phyloP scores from a whole-genome alignment of 1,140 invertebrate genomes.

The Sitobion miscanthi region DNA sequence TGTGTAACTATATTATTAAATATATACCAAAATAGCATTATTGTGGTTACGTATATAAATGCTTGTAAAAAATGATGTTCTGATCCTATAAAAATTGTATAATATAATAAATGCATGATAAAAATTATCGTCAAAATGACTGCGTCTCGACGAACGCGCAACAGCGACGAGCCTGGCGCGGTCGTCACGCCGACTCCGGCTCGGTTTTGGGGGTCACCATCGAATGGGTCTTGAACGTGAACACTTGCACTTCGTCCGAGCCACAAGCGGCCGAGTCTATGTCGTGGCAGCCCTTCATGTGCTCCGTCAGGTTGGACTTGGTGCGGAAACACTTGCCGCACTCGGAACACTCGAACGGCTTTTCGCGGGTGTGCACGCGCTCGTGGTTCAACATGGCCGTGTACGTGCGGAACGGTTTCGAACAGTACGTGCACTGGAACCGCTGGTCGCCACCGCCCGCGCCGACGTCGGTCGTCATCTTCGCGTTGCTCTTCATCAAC shows the following conservation, averaged over 20 bases:
- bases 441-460: constrained; percentile 71
- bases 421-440: constrained; percentile 86
- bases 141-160: not conserved
- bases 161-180: not conserved
- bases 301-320: constrained; percentile 63
- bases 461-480: not conserved
- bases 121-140: not conserved
- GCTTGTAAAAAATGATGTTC: not conserved
- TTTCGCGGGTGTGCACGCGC: constrained; percentile 94
- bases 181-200: not conserved
- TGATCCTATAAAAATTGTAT: not conserved
- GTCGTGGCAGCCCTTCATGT: constrained; percentile 51
- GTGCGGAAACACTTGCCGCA: constrained; percentile 87
- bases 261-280: not conserved
- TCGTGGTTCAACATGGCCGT: constrained; percentile 95
- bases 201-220: not conserved
- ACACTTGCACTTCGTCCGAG: constrained; percentile 47
- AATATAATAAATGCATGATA: not conserved
- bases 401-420: constrained; percentile 88
- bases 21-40: constrained; percentile 30
- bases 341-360: constrained; percentile 93
- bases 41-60: not conserved
- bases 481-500: not conserved
- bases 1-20: not conserved
- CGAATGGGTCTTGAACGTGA: constrained; percentile 45